Conservation (phyloP, 2,888 invertebrate species). For the Nemotelus pantherinus region DNA sequence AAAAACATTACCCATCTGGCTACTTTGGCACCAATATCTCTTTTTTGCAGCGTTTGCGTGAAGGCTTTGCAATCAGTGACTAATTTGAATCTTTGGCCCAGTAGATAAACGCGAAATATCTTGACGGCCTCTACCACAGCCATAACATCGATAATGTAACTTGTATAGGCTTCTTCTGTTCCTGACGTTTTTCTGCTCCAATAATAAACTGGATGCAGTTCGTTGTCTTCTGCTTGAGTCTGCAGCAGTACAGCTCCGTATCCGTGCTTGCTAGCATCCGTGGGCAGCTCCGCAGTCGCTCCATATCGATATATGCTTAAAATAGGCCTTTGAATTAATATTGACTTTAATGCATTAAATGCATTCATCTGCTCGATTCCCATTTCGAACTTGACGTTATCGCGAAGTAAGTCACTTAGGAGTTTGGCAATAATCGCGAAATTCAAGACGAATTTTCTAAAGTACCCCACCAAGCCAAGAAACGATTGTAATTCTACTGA, state of each 20-base stretch:
- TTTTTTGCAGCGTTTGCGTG: constrained; percentile 58
- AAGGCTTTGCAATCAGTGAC: constrained; percentile 57
- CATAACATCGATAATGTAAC: constrained; percentile 59
- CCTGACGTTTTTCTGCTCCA: constrained; percentile 56
- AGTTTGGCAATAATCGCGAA: too few species aligned
- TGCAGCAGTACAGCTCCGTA: constrained; percentile 56
- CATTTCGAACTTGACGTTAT: not conserved
- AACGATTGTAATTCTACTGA: constrained; percentile 54
- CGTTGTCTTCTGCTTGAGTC: constrained; percentile 48
- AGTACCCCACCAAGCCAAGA: constrained; percentile 54
- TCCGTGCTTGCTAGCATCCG: constrained; percentile 55
- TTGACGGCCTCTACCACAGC: constrained; percentile 57
- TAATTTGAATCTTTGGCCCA: constrained; percentile 56
- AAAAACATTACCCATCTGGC: constrained; percentile 52
- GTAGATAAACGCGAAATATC: constrained; percentile 57
- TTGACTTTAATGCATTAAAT: not conserved
- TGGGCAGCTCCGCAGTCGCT: constrained; percentile 51
- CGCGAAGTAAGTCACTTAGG: constrained; percentile 49
- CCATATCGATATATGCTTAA: constrained; percentile 26
- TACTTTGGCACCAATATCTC: constrained; percentile 54
- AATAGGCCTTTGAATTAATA: not conserved
- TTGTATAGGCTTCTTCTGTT: constrained; percentile 56
- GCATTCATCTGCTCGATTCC: constrained; percentile 3
- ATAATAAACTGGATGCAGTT: constrained; percentile 57
- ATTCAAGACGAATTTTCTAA: too few species aligned